Conservation (phyloP, 2,888 invertebrate genomes). For the Lasioglossum leucozonium region DNA sequence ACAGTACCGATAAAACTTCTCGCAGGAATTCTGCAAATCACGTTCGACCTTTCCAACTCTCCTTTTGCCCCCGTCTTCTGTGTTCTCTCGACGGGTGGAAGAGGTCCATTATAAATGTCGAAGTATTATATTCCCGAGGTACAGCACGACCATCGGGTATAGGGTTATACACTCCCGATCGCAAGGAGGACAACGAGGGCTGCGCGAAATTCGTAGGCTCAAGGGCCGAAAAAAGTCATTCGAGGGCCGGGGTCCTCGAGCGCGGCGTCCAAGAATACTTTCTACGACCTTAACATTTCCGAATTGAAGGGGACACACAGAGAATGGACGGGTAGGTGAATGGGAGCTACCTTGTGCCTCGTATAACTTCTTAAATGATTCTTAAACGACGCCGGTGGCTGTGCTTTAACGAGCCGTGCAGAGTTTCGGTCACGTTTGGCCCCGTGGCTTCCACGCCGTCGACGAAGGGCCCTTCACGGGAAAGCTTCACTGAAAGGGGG, state of each 20-base stretch:
- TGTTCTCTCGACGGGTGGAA: neutral
- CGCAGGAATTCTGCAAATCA: no score
- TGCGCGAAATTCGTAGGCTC: neutral
- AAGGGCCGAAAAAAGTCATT: neutral
- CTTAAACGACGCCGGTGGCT: slow-evolving; percentile 72
- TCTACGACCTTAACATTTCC: slow-evolving; percentile 20
- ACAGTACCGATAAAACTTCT: neutral
- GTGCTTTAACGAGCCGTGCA: slow-evolving; percentile 72
- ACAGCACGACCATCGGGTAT: no score
- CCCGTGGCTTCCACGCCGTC: slow-evolving; percentile 34
- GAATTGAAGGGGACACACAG: neutral
- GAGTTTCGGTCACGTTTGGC: slow-evolving; percentile 75
- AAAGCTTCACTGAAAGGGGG: slow-evolving; percentile 38
- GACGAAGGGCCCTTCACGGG: slow-evolving; percentile 36
- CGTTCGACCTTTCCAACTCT: neutral
- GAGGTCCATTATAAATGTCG: neutral
- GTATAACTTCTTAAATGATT: slow-evolving; percentile 80
- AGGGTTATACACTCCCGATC: neutral
- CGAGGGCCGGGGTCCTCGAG: neutral
- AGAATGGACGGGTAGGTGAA: slow-evolving; percentile 42
- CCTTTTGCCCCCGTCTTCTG: neutral
- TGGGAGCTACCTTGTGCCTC: slow-evolving; percentile 55
- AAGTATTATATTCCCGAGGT: neutral
- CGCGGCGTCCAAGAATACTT: slow-evolving; percentile 8
- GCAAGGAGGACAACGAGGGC: neutral